Evolutionary conservation across 2,888 invertebrate species (phyloP), one percentile per base, ranked within the genome.

Genomic region (Agonum fuliginosum): DNA sequence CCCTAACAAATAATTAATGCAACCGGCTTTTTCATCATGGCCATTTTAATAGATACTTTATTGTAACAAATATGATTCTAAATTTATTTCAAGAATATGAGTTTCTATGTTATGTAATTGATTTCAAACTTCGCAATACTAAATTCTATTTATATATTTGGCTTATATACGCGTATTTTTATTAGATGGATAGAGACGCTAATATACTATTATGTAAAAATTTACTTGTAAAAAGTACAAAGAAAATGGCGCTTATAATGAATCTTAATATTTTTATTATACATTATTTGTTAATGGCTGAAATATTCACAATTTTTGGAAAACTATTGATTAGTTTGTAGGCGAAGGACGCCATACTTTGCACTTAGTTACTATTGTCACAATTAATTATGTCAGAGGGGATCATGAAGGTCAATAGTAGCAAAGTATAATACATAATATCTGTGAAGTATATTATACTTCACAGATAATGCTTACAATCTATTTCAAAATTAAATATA

Each of bases 71-170:
- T 37, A 17, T 67, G 8, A 19, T 41, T 20, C 41, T 41, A 67
- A 67, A 65, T 34, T n/a, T 6, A 14, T 34, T 12, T 48, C 48
- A n/a, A 10, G 37, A 37, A n/a, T n/a, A 37, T 37, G 37, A 37
- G 12, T 37, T 37, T 37, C 3, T n/a, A 37, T 3, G 20, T 62
- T 62, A 62, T 62, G 58, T 62, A 62, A 62, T 12, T 24, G 10
- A 24, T 10, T 17, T 12, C 19, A 20, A 37, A 65, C 17, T 34
- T 37, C 20, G 20, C 37, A 12, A 62, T 37, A 43, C 17, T 41
- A 70, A 46, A 46, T 51, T 51, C 74, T 74, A 74, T 74, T 74
- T 74, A 62, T 74, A 74, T n/a, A 10, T 43, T 65, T 74, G 65
- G 65, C 65, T 58, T 58, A 51, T 71, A 27, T 71, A 20, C 22